Evolutionary conservation across 2,888 invertebrate genomes (phyloP).

Genomic region (Philereme transversata): DNA sequence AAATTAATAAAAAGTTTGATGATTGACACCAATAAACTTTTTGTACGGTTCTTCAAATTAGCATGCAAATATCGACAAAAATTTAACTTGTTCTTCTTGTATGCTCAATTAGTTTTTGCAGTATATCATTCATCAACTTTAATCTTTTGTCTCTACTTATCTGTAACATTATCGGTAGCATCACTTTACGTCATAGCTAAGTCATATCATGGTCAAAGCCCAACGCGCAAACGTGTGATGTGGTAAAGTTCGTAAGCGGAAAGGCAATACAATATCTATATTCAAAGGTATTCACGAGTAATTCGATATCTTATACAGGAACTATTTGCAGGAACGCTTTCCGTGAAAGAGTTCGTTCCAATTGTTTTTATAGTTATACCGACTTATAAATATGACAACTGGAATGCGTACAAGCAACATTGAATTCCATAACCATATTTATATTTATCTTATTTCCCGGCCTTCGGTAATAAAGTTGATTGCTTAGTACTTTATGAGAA

Average conservation of each 20-base stretch:
- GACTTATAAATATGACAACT: slow-evolving; percentile 46
- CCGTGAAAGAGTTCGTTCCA: slow-evolving; percentile 50
- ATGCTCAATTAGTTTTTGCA: too few relatives aligned
- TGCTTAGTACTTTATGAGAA: background rate
- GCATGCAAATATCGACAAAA: too few relatives aligned
- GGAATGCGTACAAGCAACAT: slow-evolving; percentile 13
- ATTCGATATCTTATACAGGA: slow-evolving; percentile 13
- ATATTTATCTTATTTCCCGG: background rate
- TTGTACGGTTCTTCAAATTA: too few relatives aligned
- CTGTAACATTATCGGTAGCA: slow-evolving; percentile 1
- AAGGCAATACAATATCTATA: slow-evolving; percentile 10
- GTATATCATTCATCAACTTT: background rate
- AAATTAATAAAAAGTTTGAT: background rate
- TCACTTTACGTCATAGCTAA: slow-evolving; percentile 25
- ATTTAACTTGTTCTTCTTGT: too few relatives aligned
- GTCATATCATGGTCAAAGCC: slow-evolving; percentile 15
- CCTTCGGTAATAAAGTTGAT: background rate
- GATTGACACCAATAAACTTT: background rate
- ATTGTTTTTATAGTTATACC: slow-evolving; percentile 49
- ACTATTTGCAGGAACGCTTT: slow-evolving; percentile 58
- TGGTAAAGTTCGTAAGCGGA: slow-evolving; percentile 14
- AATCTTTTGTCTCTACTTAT: slow-evolving; percentile 2
- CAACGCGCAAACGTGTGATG: slow-evolving; percentile 15
- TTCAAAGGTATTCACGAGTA: too few relatives aligned
- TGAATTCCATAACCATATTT: too few relatives aligned